Base-by-base conservation (phyloP, 2,113 vertebrate genomes). In the Hydrolagus affinis region DNA sequence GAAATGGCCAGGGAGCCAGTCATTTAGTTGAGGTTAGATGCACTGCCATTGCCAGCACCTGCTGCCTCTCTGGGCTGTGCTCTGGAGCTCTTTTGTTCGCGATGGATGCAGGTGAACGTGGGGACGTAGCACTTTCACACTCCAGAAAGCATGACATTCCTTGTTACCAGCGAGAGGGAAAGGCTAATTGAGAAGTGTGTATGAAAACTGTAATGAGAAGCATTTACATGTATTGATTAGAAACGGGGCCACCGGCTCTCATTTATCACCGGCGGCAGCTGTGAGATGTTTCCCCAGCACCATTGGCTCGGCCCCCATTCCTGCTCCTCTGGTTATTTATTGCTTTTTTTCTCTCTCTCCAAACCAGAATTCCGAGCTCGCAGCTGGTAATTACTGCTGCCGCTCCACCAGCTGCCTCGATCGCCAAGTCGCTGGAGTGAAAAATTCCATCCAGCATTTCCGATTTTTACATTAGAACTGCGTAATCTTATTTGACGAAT, bases 401-500 rank as follows among this genome's bases (percentile, higher is more conserved):
- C 90, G 92, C 90, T 92, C 90, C 90, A 92, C 91, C 94, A 95
- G 93, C 94, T 95, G 94, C 94, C 93, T 91, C 91, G 94, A 94
- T 95, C 92, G 91, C 91, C 94, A 93, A 95, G 95, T 92, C 85
- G 91, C 94, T 97, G 95, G 94, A 95, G 94, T 96, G 93, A 95
- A 94, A 96, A 96, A 96, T 96, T 95, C 94, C 94, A 94, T 95
- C 95, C 94, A 87, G 92, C 91, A 85, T 92, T 94, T 93, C 93
- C 90, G 93, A 92, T 93, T 95, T 94, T 94, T 94, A 93, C 93
- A 94, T 95, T 95, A 93, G 92, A 92, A 91, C 93, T 91, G 91
- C 94, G 94, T 95, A 96, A 96, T 95, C 95, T 95, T 95, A 95
- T 95, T 93, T 95, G 94, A 94, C 91, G 93, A 96, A 96, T 96